Base-by-base conservation (phyloP, 2,113 vertebrate species). In the Uria aalge region DNA sequence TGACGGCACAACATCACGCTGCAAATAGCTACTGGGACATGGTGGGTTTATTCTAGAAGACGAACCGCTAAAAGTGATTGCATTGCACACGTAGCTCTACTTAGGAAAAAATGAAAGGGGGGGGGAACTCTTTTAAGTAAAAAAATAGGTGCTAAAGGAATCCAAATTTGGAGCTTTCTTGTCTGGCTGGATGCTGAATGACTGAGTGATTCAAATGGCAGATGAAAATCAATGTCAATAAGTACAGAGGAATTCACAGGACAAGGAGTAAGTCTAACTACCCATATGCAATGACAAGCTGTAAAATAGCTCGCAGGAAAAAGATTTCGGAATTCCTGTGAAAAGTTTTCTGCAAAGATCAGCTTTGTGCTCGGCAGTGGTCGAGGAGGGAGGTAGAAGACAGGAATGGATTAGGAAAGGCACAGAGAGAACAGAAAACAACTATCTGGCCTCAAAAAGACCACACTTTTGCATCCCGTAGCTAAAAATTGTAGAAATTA, bases 161-260 rank as follows among this genome's bases (percentile, higher is more conserved):
- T 83, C 22, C 18, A 71, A 10, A 84, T 77, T 75, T 77, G 75
- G 75, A 36, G 41, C 40, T 81, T 88, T 85, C 95, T 95, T 91
- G 86, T 93, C 72, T 92, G 91, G 64, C 48, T 90, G 72, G 87
- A 64, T 90, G 81, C 19, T 85, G 81, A 93, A 85, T 40, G 73
- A 78, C 9, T 56, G 57, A 56, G 77, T 73, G 56, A 79, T 82
- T 82, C 85, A 91, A 95, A 96, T 57, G 66, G 60, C 40, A 79
- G 66, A 57, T 27, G 63, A 91, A 95, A 96, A 96, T 88, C 81
- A 90, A 68, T 79, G 84, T 72, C 80, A 90, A 2, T 48, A 93
- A 82, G 62, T 53, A 85, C 40, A 91, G 36, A 96, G 50, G 71
- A 94, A 93, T 73, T 82, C 78, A 72, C 40, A 79, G 13, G 74